Evolutionary conservation across 1,140 invertebrate species (phyloP), one percentile per base, ranked within the genome.

Genomic region (Polypedilum pembai): DNA sequence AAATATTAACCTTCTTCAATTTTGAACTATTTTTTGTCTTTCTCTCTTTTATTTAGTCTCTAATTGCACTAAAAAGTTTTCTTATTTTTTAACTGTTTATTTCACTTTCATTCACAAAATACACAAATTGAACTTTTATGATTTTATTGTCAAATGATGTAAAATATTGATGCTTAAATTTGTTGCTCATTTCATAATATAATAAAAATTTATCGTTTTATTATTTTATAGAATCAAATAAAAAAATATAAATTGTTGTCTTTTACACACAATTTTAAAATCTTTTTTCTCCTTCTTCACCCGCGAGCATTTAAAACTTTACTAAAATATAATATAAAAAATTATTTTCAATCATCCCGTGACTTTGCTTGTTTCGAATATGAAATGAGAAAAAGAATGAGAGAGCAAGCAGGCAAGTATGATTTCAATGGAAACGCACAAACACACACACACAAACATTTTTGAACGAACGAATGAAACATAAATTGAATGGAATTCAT

Each of bases 161-260:
- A 12, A 56, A n/a, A 56, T 45, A 45, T 56, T 56, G 45, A n/a
- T 56, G 45, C 45, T 12, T 15, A 4, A 45, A n/a, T 56, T 56
- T 15, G 10, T 56, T 56, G 41, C 15, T 56, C 24, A 33, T 56
- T 56, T 56, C 8, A 56, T 56, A 56, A n/a, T n/a, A 56, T n/a
- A n/a, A 56, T 56, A 56, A 56, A 69, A 69, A 69, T 69, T 69
- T 69, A 69, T 69, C 17, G 20, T 69, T 69, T 69, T 69, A 69
- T 69, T 69, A 69, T 69, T 69, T 69, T 69, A 69, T 69, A 21
- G 17, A 69, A 69, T 21, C 65, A 69, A 69, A 69, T 69, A 69
- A 69, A 69, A 69, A 56, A 15, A 56, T 12, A 12, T 12, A 15
- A 56, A 33, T 33, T 33, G 24, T 33, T 33, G 5, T 33, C 5